phyloP scores from a whole-genome alignment of 1,140 invertebrate genomes.

The Drosophila orena region DNA sequence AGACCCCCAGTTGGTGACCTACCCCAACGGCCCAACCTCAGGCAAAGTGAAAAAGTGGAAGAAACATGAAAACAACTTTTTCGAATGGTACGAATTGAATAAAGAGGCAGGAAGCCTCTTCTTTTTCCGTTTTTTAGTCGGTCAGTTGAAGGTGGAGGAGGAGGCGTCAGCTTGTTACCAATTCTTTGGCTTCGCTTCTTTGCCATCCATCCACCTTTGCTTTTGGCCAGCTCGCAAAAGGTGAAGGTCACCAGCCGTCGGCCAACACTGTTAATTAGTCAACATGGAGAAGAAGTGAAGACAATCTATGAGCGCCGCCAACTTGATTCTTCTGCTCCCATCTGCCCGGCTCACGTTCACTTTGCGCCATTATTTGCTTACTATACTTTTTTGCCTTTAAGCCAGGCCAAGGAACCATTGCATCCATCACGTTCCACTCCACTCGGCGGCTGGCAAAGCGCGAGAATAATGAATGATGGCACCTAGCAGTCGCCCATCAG shows the following conservation, averaged over 20 bases:
- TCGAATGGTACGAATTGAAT: not conserved
- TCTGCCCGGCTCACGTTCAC: constrained; percentile 4
- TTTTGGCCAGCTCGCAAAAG: constrained; percentile 48
- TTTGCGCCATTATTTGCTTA: constrained; percentile 22
- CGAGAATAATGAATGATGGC: constrained; percentile 74
- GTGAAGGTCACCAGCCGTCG: constrained; percentile 54
- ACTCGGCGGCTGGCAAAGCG: constrained; percentile 19
- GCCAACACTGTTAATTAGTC: constrained; percentile 49
- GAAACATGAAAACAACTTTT: not conserved
- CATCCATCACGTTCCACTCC: constrained; percentile 32
- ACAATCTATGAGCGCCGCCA: constrained; percentile 20
- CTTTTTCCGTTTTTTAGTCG: constrained; percentile 23
- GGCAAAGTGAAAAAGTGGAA: not conserved
- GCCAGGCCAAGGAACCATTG: constrained; percentile 40
- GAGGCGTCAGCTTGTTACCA: constrained; percentile 58
- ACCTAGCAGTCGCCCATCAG: constrained; percentile 53
- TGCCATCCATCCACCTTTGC: constrained; percentile 10
- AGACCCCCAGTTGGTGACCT: constrained; percentile 20
- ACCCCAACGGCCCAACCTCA: constrained; percentile 21
- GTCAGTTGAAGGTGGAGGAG: constrained; percentile 44
- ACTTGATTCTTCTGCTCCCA: constrained; percentile 26
- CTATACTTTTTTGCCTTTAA: not conserved
- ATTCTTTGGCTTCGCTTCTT: constrained; percentile 50
- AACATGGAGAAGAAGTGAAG: constrained; percentile 10
- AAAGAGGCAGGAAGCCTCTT: constrained; percentile 31